phyloP scores from a whole-genome alignment of 23 tunicate genomes.

The Trididemnum nubilum region DNA sequence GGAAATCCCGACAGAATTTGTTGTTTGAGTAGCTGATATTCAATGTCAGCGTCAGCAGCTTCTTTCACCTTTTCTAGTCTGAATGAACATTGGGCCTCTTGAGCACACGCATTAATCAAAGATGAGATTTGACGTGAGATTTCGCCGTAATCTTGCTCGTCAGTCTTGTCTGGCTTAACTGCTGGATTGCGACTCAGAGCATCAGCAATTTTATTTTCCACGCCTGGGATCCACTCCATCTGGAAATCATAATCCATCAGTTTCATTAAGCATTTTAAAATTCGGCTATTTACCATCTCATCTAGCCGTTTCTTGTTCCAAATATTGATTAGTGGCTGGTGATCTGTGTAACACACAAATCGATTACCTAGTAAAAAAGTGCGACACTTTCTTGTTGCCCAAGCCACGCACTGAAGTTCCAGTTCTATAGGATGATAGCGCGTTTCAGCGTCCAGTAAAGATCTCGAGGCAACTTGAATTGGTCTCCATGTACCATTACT shows the following conservation, averaged over 20 bases:
- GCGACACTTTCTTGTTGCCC: conserved; percentile 21
- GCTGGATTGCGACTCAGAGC: not conserved
- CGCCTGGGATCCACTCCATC: conserved; percentile 14
- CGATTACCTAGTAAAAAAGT: not conserved
- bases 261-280: conserved; percentile 17
- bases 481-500: not conserved
- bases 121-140: no score
- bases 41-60: no score
- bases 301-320: conserved; percentile 2
- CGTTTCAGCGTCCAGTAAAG: conserved; percentile 12
- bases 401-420: not conserved
- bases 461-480: conserved; percentile 6
- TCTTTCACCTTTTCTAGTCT: no score
- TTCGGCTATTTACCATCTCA: not conserved
- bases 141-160: no score
- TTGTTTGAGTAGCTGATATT: no score
- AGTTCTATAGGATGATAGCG: conserved; percentile 12
- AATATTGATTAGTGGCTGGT: conserved; percentile 9
- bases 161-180: no score
- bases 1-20: no score
- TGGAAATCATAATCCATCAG: conserved; percentile 13
- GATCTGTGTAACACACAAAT: conserved; percentile 1
- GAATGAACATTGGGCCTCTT: no score
- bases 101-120: no score
- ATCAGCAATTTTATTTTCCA: conserved; percentile 1